Evolutionary conservation across 64 coral and sea anemone species (phyloP).

Genomic region (Porites lutea): DNA sequence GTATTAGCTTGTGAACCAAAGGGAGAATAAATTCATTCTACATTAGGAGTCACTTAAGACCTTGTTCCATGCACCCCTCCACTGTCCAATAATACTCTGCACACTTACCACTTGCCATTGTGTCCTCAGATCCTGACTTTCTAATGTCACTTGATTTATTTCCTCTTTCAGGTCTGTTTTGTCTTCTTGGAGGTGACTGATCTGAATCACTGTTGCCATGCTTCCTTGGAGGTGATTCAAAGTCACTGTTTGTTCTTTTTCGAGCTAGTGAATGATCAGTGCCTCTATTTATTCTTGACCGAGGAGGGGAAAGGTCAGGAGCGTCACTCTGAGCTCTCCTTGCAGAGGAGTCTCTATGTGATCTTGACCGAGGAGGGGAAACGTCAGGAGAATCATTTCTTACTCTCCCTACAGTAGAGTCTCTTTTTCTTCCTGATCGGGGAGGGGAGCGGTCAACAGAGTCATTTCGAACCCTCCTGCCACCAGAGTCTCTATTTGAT

Average conservation of each 20-base stretch:
- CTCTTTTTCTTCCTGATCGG: too few relatives aligned
- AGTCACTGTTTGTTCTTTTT: slow-evolving; percentile 31
- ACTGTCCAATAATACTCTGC: neutral
- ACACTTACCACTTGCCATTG: slow-evolving; percentile 55
- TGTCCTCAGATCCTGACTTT: slow-evolving; percentile 12
- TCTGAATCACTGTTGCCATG: slow-evolving; percentile 50
- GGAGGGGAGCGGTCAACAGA: too few relatives aligned
- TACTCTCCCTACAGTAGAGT: neutral
- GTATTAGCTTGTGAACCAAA: too few relatives aligned
- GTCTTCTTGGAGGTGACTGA: slow-evolving; percentile 69
- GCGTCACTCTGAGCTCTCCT: slow-evolving; percentile 2
- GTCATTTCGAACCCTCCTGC: too few relatives aligned
- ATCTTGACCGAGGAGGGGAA: slow-evolving; percentile 56
- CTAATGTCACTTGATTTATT: neutral
- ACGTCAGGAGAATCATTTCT: slow-evolving; percentile 52
- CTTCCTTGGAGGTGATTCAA: slow-evolving; percentile 58
- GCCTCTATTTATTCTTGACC: slow-evolving; percentile 11
- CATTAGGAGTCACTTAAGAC: too few relatives aligned
- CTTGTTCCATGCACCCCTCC: too few relatives aligned
- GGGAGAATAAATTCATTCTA: too few relatives aligned
- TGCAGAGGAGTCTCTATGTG: neutral
- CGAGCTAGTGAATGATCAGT: slow-evolving; percentile 56
- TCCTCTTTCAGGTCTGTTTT: neutral
- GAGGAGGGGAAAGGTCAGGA: slow-evolving; percentile 69
- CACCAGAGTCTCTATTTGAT: slow-evolving; percentile 13